phyloP scores from a whole-genome alignment of 64 coral and sea anemone genomes.

The Anthopleura sola region DNA sequence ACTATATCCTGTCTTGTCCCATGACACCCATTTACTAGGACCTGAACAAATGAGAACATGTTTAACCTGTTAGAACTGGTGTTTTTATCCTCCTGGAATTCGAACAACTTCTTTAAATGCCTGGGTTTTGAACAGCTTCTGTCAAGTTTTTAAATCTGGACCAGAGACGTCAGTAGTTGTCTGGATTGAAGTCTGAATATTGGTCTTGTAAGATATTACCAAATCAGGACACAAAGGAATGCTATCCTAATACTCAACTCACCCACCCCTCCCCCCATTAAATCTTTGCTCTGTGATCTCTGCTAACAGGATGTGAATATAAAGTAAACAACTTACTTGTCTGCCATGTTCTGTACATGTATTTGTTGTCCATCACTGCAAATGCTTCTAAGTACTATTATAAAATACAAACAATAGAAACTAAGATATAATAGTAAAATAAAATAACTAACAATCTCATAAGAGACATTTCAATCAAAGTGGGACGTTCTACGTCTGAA shows the following conservation, averaged over 20 bases:
- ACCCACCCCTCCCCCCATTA: too few relatives aligned
- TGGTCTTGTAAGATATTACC: too few relatives aligned
- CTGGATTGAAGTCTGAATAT: too few relatives aligned
- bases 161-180: too few relatives aligned
- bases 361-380: constrained; percentile 81
- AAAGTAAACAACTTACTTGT: neutral
- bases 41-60: constrained; percentile 45
- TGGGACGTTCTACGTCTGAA: too few relatives aligned
- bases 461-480: neutral
- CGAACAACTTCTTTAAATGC: too few relatives aligned
- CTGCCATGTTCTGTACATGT: constrained; percentile 81
- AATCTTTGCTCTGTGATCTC: too few relatives aligned
- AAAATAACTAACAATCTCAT: neutral
- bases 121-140: too few relatives aligned
- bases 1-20: constrained; percentile 77
- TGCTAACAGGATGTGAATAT: too few relatives aligned
- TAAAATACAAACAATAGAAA: neutral
- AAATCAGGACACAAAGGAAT: neutral
- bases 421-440: too few relatives aligned
- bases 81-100: neutral
- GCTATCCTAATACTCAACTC: too few relatives aligned
- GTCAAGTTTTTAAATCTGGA: too few relatives aligned
- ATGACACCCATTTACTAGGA: constrained; percentile 78
- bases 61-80: neutral
- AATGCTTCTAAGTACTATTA: constrained; percentile 87